Base-by-base conservation (phyloP, 2,888 invertebrate species). In the Harpagoxenus sublaevis region DNA sequence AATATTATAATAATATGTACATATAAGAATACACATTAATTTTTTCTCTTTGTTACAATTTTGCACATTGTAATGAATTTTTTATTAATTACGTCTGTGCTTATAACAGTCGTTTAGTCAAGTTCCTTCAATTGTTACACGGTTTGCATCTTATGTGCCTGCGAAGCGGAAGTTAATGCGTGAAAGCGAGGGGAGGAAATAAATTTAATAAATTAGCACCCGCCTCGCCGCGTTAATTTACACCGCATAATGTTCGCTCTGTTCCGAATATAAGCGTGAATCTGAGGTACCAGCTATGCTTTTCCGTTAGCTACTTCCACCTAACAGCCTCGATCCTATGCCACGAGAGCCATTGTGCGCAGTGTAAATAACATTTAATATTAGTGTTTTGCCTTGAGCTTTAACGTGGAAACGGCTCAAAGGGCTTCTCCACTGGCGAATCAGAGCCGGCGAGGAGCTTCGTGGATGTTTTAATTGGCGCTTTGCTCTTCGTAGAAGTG, bases 331-430 rank as follows among this genome's bases (percentile, higher is more conserved):
- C 57, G 57, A 70, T 71, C 18, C 35, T 39, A 23, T 23, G 28
- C 60, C 55, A 57, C 10, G 68, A 68, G 70, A 45, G 55, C 60
- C 28, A 73, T 81, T 73, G 79, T 73, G 51, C 79, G 60, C 39
- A 48, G 60, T 81, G 79, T 81, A 81, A 81, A 81, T 62, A 79
- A 79, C 73, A 81, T 81, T 81, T 81, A 81, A 81, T 81, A 81
- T 81, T 73, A 73, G 79, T 71, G 79, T 81, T 81, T 73, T 73
- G 73, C 60, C 79, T 60, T 71, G 60, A 71, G 73, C 79, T 79
- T 71, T 81, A 51, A 23, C 39, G 71, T 57, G 28, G 31, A 62
- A 39, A 62, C 35, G 39, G 28, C 18, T 81, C 73, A 81, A 81
- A 81, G 79, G 60, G 39, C 23, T 48, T 28, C 39, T 73, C 48